A percentile compares a stretch with the other conserved stretches of the same genome.
Conservation (phyloP, 2,113 vertebrate genomes). For the Bubalus kerabau region DNA sequence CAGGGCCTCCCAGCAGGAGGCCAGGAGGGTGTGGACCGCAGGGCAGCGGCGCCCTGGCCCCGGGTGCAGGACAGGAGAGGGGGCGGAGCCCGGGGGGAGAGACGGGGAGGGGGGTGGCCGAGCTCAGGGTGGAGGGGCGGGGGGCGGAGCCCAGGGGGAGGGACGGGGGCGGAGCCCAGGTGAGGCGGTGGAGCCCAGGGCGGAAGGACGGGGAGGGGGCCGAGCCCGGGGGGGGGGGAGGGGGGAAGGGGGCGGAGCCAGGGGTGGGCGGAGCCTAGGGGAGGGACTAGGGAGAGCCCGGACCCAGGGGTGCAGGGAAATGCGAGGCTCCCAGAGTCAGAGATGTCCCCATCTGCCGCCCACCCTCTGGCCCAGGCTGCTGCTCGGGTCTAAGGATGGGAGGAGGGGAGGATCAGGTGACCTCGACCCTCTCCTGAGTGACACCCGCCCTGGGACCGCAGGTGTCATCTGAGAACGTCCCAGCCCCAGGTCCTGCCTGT, state of each 20-base stretch:
- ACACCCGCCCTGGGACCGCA: rapidly evolving
- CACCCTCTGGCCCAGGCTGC: neutral
- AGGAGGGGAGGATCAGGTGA: neutral
- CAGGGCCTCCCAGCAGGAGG: neutral
- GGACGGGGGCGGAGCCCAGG: neutral
- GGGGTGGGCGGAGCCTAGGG: no score
- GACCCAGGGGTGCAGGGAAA: neutral
- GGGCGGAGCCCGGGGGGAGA: no score
- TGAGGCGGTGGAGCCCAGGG: no score
- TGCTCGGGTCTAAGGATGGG: neutral
- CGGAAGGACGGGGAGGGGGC: no score
- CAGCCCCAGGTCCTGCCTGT: neutral
- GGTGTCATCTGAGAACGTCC: neutral
- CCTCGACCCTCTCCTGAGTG: rapidly evolving
- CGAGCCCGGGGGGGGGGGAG: no score
- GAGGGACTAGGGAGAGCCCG: rapidly evolving
- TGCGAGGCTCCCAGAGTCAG: neutral
- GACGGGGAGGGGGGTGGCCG: rapidly evolving
- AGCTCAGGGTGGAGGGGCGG: no score
- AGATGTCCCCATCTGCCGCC: neutral
- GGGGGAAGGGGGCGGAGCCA: no score
- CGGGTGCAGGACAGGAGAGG: neutral
- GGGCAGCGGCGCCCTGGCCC: neutral
- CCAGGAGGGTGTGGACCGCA: neutral
- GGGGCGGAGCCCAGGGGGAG: no score